Conservation (phyloP, 2,113 vertebrate genomes). For the Myxocyprinus asiaticus region DNA sequence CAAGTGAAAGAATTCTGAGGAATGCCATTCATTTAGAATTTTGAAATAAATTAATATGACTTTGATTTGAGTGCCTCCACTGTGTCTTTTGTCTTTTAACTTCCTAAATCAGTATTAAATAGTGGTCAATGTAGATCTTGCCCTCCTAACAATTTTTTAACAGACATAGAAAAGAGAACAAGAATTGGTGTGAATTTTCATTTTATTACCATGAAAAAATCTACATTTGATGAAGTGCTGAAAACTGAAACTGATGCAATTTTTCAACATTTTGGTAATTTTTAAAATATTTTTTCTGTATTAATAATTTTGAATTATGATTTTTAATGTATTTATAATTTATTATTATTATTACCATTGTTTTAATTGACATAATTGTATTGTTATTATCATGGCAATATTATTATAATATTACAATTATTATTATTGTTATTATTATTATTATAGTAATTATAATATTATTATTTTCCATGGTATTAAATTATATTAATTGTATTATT, state of each 20-base stretch:
- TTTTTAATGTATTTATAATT: not conserved
- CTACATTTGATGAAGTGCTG: too few relatives aligned
- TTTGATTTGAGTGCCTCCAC: not conserved
- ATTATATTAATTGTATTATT: too few relatives aligned
- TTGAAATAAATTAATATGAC: not conserved
- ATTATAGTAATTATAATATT: not conserved
- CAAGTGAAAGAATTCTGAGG: not conserved
- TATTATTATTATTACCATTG: not conserved
- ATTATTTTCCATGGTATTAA: not conserved
- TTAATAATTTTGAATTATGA: too few relatives aligned
- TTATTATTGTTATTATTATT: not conserved
- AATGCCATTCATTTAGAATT: not conserved
- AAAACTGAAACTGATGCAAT: too few relatives aligned
- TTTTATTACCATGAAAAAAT: not conserved
- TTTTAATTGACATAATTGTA: not conserved
- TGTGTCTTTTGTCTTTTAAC: not conserved
- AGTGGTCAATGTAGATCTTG: not conserved
- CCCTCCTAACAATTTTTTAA: not conserved
- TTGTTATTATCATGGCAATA: not conserved
- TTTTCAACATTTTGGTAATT: too few relatives aligned
- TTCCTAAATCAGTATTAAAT: not conserved
- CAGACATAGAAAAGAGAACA: not conserved
- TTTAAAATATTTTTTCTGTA: too few relatives aligned
- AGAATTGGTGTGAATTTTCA: not conserved
- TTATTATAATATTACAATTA: constrained; percentile 3